These are phyloP conservation scores for Ibycter americanus DNA, from an alignment of 2,797 vertebrate species.

Conservation along the genomic window DNA sequence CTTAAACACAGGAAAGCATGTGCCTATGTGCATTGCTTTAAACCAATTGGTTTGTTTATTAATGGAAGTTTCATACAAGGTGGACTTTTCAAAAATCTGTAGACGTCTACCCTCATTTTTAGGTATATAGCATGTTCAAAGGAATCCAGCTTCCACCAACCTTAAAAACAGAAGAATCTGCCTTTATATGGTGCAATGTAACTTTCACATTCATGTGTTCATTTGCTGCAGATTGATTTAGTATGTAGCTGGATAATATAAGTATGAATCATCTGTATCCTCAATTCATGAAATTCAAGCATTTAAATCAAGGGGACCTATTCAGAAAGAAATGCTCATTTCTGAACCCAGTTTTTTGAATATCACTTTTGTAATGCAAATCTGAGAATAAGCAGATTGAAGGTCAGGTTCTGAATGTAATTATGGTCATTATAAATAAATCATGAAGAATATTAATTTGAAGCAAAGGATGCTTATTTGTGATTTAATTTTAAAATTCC, in stretches of 20 bases:
- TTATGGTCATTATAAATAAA: neutral
- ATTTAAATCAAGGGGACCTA: neutral
- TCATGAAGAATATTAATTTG: neutral
- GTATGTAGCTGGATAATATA: neutral
- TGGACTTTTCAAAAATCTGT: neutral
- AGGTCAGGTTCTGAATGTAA: slow-evolving; percentile 12
- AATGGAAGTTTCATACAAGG: neutral
- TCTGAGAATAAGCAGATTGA: neutral
- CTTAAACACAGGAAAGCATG: neutral
- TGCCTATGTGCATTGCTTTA: neutral
- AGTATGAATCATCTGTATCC: neutral
- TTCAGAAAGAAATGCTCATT: neutral
- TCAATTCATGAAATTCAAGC: neutral
- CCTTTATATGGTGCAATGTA: neutral
- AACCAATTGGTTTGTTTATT: fast-evolving
- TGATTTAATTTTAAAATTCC: neutral
- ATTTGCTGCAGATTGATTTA: neutral
- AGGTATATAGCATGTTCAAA: neutral
- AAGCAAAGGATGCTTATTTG: neutral
- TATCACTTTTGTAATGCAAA: slow-evolving; percentile 19
- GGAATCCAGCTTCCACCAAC: neutral
- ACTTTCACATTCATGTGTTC: neutral
- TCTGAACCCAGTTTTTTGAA: neutral
- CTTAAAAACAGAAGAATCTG: neutral
- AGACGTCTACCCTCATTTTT: neutral